Base-by-base conservation (phyloP, 2,113 vertebrate genomes). In the Solea senegalensis region DNA sequence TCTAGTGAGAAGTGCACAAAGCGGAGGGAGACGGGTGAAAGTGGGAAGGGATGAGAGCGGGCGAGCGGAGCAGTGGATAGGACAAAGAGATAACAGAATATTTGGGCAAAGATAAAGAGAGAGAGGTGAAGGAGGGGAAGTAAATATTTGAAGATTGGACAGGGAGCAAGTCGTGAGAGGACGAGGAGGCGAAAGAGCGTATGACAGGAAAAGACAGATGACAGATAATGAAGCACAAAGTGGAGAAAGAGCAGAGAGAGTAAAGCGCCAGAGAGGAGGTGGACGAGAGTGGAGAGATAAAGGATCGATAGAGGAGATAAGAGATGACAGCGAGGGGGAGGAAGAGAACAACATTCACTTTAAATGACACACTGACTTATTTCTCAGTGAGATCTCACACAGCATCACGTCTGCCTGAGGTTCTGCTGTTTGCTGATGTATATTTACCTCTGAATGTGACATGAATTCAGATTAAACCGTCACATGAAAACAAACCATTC, bases 1-100 rank as follows among this genome's bases (percentile, higher is more conserved):
- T 86, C 94, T 39, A 90, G 92, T 91, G 65, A 45, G 84, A 90
- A 83, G 51, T 26, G 54, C 28, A 28, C 16, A 6, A 34, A 28
- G 60, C 64, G 0, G 9, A 51, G 52, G 28, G 51, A 44, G 8
- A 1, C 9, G 9, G 5, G 52, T 21, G 51, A 44, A 4, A 9
- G 1, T 12, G 9, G 4, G 46, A 43, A 21, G 28, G 2, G 9
- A 6, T 2, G 13, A 8, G 1, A 2, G 40, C 8, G 2, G 2
- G 40, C 74, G 27, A 53, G 51, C 1, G 27, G 15, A 15, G 26
- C 28, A 58, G 43, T 26, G 40, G 56, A 43, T 27, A 56, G 57
- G 60, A 77, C 12, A 10, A 5, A 65, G 58, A 62, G n/a, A 61
- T 49, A 66, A 49, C 51, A 51, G 51, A 39, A 55, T 34, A 73